Evolutionary conservation across 1,140 invertebrate species (phyloP).

Genomic region (Formica selysi): DNA sequence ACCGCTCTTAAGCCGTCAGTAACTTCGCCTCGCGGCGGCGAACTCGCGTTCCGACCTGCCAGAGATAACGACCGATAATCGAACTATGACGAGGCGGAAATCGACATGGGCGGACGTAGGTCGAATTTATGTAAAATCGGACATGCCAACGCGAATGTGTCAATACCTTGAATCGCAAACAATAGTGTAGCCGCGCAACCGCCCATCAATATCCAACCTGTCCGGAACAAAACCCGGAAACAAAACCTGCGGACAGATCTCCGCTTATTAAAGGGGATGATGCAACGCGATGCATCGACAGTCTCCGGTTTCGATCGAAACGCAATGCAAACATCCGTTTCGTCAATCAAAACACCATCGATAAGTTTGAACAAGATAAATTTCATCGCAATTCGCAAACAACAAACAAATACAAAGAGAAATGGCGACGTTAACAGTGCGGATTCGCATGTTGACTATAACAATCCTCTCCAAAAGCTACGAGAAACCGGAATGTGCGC

Average conservation of each 20-base stretch:
- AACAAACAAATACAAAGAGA: background rate
- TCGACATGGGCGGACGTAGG: background rate
- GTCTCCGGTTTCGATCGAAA: background rate
- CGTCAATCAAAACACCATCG: conserved; percentile 48
- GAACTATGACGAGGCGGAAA: background rate
- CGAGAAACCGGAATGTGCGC: background rate
- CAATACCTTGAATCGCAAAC: conserved; percentile 44
- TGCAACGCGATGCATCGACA: background rate
- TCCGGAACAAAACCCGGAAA: conserved; percentile 54
- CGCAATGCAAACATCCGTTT: conserved; percentile 1
- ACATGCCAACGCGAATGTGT: conserved; percentile 34
- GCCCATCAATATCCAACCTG: background rate
- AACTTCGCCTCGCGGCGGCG: background rate
- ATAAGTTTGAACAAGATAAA: conserved; percentile 22
- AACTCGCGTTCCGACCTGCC: background rate
- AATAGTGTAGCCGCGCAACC: background rate
- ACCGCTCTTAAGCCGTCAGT: conserved; percentile 3
- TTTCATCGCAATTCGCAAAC: background rate
- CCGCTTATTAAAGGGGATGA: conserved; percentile 25
- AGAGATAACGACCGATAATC: conserved; percentile 7
- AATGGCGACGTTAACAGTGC: background rate
- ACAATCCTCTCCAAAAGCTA: background rate
- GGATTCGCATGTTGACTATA: background rate
- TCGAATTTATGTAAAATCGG: conserved; percentile 37
- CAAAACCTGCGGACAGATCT: conserved; percentile 30